A percentile compares a stretch with the other conserved stretches of the same genome.
These are phyloP conservation scores for Sebastiscus tertius DNA, from an alignment of 2,797 vertebrate genomes.

Conservation along the genomic window DNA sequence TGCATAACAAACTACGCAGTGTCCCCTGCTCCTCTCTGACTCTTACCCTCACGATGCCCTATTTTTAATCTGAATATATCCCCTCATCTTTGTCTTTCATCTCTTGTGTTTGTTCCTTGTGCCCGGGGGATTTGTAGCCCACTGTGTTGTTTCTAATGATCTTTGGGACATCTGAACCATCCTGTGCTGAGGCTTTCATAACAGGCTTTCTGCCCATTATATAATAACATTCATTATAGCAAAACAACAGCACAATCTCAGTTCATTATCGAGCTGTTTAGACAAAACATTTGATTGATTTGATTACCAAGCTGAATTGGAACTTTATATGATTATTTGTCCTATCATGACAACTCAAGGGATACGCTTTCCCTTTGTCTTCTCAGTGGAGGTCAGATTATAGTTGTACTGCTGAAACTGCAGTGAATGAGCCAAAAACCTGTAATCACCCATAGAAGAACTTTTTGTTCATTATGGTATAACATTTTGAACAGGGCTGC, in stretches of 20 bases:
- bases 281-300: constrained; percentile 7
- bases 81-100: constrained; percentile 53
- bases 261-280: constrained; percentile 43
- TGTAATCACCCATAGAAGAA: neutral
- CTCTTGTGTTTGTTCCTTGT: constrained; percentile 51
- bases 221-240: constrained; percentile 41
- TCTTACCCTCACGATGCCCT: constrained; percentile 44
- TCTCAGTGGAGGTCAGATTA: constrained; percentile 17
- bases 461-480: neutral
- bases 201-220: constrained; percentile 53
- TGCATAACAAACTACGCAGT: constrained; percentile 32
- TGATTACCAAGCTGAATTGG: neutral
- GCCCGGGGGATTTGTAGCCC: constrained; percentile 47
- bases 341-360: constrained; percentile 7
- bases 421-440: neutral
- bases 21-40: constrained; percentile 13
- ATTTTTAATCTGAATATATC: constrained; percentile 47
- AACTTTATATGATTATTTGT: neutral
- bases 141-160: constrained; percentile 57
- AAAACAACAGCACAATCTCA: neutral
- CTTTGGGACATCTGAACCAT: constrained; percentile 58
- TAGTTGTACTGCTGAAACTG: neutral
- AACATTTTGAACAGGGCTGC: no score
- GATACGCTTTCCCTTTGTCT: neutral
- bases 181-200: constrained; percentile 43